phyloP scores from a whole-genome alignment of 2,888 invertebrate genomes.

The Aplocera efformata region DNA sequence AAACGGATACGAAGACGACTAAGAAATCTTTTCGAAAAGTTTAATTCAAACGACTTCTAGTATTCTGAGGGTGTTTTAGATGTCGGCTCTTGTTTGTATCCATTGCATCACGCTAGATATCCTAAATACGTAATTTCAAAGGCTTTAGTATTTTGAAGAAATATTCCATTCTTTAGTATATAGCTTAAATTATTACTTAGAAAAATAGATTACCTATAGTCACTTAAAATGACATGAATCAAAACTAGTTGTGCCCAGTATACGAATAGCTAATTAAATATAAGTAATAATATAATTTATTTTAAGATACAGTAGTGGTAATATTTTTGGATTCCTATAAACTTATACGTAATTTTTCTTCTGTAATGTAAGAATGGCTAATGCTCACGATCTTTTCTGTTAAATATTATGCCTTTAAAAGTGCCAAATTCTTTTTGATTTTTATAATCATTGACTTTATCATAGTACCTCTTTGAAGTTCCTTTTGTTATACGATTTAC shows the following conservation, averaged over 20 bases:
- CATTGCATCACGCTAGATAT: constrained; percentile 49
- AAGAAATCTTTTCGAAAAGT: neutral
- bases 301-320: constrained; percentile 77
- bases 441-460: constrained; percentile 47
- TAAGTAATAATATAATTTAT: constrained; percentile 75
- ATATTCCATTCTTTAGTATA: constrained; percentile 78
- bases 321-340: constrained; percentile 81
- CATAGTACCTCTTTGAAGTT: constrained; percentile 56
- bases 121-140: constrained; percentile 76
- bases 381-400: constrained; percentile 58
- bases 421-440: constrained; percentile 71
- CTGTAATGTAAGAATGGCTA: constrained; percentile 46
- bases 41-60: too few species aligned
- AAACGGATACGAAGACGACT: too few species aligned
- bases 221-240: constrained; percentile 78
- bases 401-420: constrained; percentile 49
- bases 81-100: constrained; percentile 13
- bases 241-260: constrained; percentile 81
- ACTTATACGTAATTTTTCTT: constrained; percentile 74
- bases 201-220: constrained; percentile 76
- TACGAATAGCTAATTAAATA: constrained; percentile 76
- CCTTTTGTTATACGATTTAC: constrained; percentile 45
- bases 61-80: neutral
- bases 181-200: constrained; percentile 77
- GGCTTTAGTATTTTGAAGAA: constrained; percentile 71